Conservation (phyloP, 2,113 vertebrate species). For the Epinephelus cyanopodus region DNA sequence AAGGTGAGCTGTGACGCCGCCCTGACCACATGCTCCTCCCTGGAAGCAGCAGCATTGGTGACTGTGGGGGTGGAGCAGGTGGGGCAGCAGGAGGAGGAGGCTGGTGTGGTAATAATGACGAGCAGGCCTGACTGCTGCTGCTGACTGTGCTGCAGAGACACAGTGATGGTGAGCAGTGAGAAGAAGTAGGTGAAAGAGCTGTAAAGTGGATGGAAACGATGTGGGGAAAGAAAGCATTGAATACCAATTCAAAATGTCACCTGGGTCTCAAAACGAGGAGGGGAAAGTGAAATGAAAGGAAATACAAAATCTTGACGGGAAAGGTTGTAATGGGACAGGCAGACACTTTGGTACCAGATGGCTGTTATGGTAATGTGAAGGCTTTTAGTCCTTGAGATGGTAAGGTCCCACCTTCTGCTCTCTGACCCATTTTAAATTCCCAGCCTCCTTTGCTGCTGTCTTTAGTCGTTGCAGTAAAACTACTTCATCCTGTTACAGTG, state of each 20-base stretch:
- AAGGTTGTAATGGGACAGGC: conserved; percentile 1
- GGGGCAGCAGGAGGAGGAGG: neutral
- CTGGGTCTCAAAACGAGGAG: neutral
- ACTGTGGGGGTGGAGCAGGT: conserved; percentile 5
- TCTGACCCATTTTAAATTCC: conserved; percentile 20
- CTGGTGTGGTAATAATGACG: neutral
- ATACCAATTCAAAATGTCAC: neutral
- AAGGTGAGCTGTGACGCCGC: conserved; percentile 4
- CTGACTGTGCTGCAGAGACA: conserved; percentile 21
- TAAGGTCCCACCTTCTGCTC: conserved; percentile 43
- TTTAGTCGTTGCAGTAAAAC: neutral
- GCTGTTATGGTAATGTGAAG: conserved; percentile 59
- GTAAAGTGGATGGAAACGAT: neutral
- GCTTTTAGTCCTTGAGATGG: conserved; percentile 57
- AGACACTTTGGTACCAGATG: conserved; percentile 57
- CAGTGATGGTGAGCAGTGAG: neutral
- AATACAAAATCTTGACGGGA: neutral
- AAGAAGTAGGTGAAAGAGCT: neutral
- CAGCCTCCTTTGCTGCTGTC: neutral
- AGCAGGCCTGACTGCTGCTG: conserved; percentile 6
- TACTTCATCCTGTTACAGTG: neutral
- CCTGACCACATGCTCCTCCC: conserved; percentile 20
- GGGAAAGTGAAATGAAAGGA: neutral
- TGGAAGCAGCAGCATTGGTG: conserved; percentile 2
- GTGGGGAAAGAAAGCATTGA: neutral